Evolutionary conservation across 2,113 vertebrate genomes (phyloP).

Genomic region (Cygnus buccinator): DNA sequence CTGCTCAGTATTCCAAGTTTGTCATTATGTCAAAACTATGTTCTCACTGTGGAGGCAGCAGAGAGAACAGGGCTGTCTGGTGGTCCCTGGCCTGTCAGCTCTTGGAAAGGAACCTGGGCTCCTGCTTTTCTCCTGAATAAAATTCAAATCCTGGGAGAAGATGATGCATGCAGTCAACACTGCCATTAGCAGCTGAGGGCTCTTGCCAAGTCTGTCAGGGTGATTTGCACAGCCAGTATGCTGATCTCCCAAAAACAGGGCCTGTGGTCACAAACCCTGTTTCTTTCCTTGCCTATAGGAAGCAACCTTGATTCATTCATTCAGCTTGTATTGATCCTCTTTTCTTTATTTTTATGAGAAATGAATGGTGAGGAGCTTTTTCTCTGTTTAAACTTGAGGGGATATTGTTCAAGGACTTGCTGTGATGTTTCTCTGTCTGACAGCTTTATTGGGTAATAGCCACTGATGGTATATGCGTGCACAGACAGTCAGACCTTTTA

Average conservation of each 20-base stretch:
- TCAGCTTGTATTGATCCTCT: slow-evolving; percentile 58
- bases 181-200: not conserved
- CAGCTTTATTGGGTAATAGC: slow-evolving; percentile 79
- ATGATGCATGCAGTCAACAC: not conserved
- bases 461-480: slow-evolving; percentile 68
- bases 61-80: not conserved
- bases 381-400: slow-evolving; percentile 69
- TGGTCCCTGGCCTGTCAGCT: not conserved
- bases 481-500: slow-evolving; percentile 73
- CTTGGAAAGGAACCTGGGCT: not conserved
- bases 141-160: not conserved
- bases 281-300: slow-evolving; percentile 19
- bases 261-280: not conserved
- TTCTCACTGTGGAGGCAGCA: not conserved
- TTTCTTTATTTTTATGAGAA: slow-evolving; percentile 59
- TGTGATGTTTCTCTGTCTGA: slow-evolving; percentile 74
- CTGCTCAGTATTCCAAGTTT: not conserved
- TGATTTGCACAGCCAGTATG: accelerated
- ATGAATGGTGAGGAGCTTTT: slow-evolving; percentile 66
- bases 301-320: slow-evolving; percentile 39
- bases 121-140: not conserved
- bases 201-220: not conserved
- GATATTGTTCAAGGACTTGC: slow-evolving; percentile 75
- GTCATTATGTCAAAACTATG: not conserved
- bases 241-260: not conserved